Base-by-base conservation (phyloP, 2,113 vertebrate species). In the Stercorarius parasiticus region DNA sequence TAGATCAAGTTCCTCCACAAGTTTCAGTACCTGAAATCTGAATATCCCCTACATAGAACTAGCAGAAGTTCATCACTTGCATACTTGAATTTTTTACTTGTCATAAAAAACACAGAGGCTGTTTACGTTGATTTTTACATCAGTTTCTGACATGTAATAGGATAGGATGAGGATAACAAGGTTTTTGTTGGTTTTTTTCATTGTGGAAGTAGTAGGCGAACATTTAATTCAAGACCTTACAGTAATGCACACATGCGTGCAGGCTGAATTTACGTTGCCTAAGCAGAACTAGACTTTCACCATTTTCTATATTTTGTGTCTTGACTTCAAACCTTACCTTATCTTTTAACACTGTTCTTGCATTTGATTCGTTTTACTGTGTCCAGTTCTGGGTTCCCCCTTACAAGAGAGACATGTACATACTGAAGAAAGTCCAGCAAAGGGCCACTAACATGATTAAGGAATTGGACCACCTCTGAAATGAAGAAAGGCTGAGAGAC, bases 141-240 rank as follows among this genome's bases (percentile, higher is more conserved):
- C 38, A 15, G 4, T 43, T 93, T 92, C 22, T 67, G 43, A 55
- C 9, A 27, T 49, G 11, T 34, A 62, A 40, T 25, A 53, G 3
- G 11, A 43, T 42, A 43, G 6, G 20, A 70, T 45, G n/a, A 43
- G 4, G 27, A 20, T 49, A 73, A 43, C 13, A 58, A 36, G 21
- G 9, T 0, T 0, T 36, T 64, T 7, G 10, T 9, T 16, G 8
- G 10, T 18, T 21, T 34, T 34, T 53, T 82, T 52, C 5, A 26
- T 47, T n/a, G 13, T 15, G 76, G 17, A n/a, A 45, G 2, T 40
- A 52, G 32, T 32, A 64, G 7, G 6, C 2, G 5, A 86, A 50
- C 0, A 55, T 83, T 71, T 86, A 62, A 82, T 27, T 82, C 9
- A 15, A 79, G 38, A n/a, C 27, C 27, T 82, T 53, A 43, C 3